Conservation (phyloP, 2,113 vertebrate species). For the Sprattus sprattus region DNA sequence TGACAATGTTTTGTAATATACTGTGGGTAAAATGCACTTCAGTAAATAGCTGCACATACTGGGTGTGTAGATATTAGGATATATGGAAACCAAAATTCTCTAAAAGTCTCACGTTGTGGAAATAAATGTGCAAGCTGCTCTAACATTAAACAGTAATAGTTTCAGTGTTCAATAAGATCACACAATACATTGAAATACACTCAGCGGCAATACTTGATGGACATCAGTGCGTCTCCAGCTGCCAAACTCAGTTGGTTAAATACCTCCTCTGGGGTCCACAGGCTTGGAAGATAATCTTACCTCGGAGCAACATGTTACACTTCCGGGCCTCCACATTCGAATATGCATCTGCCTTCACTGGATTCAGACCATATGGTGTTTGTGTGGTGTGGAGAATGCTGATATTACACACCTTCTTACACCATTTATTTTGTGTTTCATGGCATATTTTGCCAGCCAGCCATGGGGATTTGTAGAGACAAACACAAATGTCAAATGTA, state of each 20-base stretch:
- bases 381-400: background rate
- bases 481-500: background rate
- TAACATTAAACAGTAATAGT: too few species aligned
- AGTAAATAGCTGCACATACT: too few species aligned
- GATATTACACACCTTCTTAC: background rate
- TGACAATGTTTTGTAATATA: too few species aligned
- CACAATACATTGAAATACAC: background rate
- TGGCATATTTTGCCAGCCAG: background rate
- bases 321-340: conserved; percentile 21
- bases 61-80: too few species aligned
- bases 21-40: too few species aligned
- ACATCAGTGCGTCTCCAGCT: background rate
- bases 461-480: background rate
- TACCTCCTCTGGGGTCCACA: background rate
- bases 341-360: background rate
- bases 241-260: background rate
- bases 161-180: too few species aligned
- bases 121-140: too few species aligned
- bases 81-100: too few species aligned
- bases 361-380: background rate
- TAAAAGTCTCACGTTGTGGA: too few species aligned
- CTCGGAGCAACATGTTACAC: background rate
- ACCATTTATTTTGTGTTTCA: background rate
- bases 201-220: background rate
- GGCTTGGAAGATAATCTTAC: conserved; percentile 22